phyloP scores from a whole-genome alignment of 2,113 vertebrate genomes.

The Grammomys dolichurus region DNA sequence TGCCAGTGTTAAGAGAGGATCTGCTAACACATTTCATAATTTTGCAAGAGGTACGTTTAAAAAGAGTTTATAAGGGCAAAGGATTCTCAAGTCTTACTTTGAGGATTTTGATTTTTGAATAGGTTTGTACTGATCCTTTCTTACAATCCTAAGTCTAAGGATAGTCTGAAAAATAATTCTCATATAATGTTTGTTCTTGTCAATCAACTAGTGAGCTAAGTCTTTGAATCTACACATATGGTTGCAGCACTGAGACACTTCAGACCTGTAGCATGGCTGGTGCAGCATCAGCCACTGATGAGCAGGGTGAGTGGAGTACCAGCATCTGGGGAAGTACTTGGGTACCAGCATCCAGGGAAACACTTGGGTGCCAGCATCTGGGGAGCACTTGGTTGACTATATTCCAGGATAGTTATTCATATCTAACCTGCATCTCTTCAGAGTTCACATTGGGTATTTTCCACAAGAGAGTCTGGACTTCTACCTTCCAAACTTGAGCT shows the following conservation, averaged over 20 bases:
- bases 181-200: conserved; percentile 23
- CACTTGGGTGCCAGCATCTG: neutral
- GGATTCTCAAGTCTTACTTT: conserved; percentile 24
- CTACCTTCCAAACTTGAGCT: conserved; percentile 73
- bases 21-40: neutral
- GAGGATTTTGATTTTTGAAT: conserved; percentile 1
- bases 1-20: neutral
- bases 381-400: neutral
- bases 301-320: neutral
- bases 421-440: conserved; percentile 39
- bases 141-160: conserved; percentile 6
- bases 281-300: neutral
- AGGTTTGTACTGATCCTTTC: neutral
- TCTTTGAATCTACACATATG: neutral
- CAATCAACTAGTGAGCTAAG: neutral
- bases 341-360: no score
- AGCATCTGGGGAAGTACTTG: neutral
- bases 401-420: conserved; percentile 28
- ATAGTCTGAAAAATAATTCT: conserved; percentile 25
- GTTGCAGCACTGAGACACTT: neutral
- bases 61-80: conserved; percentile 40
- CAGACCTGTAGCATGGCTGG: neutral
- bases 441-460: conserved; percentile 64
- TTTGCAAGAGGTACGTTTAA: conserved; percentile 44
- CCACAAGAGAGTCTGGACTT: conserved; percentile 70